A percentile compares a stretch with the other conserved stretches of the same genome.
These are phyloP conservation scores for Ellobium chinense DNA, from an alignment of 2,888 invertebrate species.

Conservation along the genomic window DNA sequence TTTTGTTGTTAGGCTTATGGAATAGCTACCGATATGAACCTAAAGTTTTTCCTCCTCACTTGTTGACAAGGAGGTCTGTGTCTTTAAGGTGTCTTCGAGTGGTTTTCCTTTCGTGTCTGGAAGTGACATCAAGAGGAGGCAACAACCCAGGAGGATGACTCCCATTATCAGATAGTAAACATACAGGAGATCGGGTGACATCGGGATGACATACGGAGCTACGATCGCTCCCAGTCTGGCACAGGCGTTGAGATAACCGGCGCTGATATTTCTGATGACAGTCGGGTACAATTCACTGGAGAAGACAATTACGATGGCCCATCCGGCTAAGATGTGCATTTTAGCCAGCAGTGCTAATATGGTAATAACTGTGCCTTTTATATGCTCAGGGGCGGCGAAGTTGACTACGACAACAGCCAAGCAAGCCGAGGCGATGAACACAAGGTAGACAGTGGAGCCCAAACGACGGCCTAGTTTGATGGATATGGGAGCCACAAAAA, in stretches of 20 bases:
- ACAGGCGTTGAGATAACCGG: conserved; percentile 31
- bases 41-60: too few species aligned
- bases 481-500: conserved; percentile 33
- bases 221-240: conserved; percentile 41
- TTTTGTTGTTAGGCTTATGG: too few species aligned
- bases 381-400: conserved; percentile 4
- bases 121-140: conserved; percentile 4
- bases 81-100: neutral
- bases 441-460: neutral
- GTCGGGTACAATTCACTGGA: conserved; percentile 68
- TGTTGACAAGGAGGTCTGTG: too few species aligned
- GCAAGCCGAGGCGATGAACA: neutral
- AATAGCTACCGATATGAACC: too few species aligned
- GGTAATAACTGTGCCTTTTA: neutral
- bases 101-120: neutral
- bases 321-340: conserved; percentile 47
- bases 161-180: conserved; percentile 21
- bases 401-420: conserved; percentile 12
- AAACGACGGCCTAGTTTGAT: conserved; percentile 9
- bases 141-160: neutral
- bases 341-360: conserved; percentile 20
- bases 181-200: neutral
- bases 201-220: conserved; percentile 38
- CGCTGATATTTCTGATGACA: conserved; percentile 52
- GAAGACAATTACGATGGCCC: conserved; percentile 63